phyloP scores from a whole-genome alignment of 2,113 vertebrate genomes.

The Nibea albiflora region DNA sequence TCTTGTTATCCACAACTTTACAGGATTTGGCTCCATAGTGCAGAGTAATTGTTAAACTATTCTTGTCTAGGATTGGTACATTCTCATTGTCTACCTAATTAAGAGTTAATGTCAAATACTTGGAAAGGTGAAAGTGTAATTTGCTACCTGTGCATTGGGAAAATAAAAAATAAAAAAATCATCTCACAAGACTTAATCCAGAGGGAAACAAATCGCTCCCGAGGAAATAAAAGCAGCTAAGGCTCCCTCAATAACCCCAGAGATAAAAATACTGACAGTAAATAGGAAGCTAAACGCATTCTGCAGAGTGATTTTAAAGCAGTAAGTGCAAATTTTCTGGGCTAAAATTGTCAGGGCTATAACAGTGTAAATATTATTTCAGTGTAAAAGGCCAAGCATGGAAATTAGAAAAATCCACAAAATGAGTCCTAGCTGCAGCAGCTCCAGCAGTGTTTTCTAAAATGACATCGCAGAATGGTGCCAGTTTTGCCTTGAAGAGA shows the following conservation, averaged over 20 bases:
- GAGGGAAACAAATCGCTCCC: constrained; percentile 1
- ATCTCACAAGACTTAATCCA: constrained; percentile 11
- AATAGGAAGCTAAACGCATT: constrained; percentile 17
- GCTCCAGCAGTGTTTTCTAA: constrained; percentile 14
- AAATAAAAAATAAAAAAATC: background rate
- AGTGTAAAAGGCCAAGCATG: constrained; percentile 50
- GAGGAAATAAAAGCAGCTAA: constrained; percentile 6
- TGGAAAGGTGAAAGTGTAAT: constrained; percentile 12
- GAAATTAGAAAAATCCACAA: constrained; percentile 25
- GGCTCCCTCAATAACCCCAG: constrained; percentile 4
- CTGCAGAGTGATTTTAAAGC: constrained; percentile 34
- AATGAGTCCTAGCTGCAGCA: constrained; percentile 3
- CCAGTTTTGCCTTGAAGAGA: background rate
- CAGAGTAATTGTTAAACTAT: constrained; percentile 37
- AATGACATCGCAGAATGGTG: constrained; percentile 5
- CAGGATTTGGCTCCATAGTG: constrained; percentile 35
- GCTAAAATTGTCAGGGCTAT: constrained; percentile 4
- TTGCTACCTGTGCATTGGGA: background rate
- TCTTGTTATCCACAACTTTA: constrained; percentile 48
- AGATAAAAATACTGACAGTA: constrained; percentile 9
- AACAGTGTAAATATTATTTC: constrained; percentile 36
- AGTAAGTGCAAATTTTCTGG: constrained; percentile 15
- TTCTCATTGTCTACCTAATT: constrained; percentile 1
- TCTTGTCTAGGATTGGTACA: constrained; percentile 30
- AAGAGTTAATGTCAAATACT: background rate